Conservation (phyloP, 2,113 vertebrate genomes). For the Thamnaconus septentrionalis region DNA sequence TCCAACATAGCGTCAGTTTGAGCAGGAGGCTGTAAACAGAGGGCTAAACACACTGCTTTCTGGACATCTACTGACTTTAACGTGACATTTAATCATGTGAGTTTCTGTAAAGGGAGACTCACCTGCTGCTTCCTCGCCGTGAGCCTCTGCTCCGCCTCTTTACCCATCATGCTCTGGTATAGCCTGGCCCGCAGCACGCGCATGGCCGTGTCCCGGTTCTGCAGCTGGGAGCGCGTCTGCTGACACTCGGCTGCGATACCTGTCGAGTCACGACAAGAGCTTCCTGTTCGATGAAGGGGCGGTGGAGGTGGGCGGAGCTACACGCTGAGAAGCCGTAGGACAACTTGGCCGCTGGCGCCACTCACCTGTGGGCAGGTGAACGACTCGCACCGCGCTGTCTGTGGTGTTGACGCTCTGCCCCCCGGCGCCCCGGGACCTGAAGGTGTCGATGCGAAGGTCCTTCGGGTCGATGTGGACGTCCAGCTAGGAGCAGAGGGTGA, state of each 20-base stretch:
- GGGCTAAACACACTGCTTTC: too few relatives aligned
- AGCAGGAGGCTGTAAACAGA: too few relatives aligned
- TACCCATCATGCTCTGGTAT: constrained; percentile 79
- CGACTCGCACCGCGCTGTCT: constrained; percentile 90
- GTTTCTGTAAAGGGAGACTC: neutral
- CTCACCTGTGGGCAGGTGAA: constrained; percentile 91
- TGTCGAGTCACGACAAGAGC: constrained; percentile 34
- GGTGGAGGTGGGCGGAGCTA: neutral
- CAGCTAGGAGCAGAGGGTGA: constrained; percentile 68
- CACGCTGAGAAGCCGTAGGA: neutral
- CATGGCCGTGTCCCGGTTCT: constrained; percentile 88
- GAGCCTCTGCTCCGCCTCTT: constrained; percentile 74
- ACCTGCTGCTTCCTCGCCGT: constrained; percentile 87
- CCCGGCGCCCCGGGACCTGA: constrained; percentile 88
- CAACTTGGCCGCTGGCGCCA: neutral
- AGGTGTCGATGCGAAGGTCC: constrained; percentile 90
- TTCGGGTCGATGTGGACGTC: constrained; percentile 84
- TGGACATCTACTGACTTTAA: too few relatives aligned
- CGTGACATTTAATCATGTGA: too few relatives aligned
- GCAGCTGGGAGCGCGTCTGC: constrained; percentile 88
- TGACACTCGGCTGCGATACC: constrained; percentile 88
- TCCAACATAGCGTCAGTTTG: too few relatives aligned
- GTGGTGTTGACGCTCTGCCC: constrained; percentile 95
- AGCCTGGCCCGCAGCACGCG: constrained; percentile 81
- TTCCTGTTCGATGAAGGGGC: neutral